These are phyloP conservation scores for Monochamus alternatus DNA, from an alignment of 2,888 invertebrate genomes.

Conservation along the genomic window DNA sequence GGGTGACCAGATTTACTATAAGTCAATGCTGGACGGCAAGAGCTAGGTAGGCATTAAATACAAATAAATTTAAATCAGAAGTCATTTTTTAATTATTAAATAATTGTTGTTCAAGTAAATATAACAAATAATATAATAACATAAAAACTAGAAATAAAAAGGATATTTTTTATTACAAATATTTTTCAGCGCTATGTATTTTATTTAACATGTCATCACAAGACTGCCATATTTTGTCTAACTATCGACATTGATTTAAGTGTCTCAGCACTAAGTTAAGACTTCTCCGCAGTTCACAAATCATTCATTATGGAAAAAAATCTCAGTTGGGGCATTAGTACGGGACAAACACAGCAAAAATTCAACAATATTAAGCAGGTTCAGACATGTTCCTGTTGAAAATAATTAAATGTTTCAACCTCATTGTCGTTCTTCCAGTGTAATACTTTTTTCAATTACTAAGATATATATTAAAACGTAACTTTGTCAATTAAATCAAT, in stretches of 20 bases:
- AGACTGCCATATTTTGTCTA: too few species aligned
- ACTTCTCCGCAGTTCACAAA: too few species aligned
- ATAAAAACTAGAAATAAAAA: neutral
- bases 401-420: neutral
- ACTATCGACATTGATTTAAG: neutral
- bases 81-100: neutral
- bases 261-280: neutral
- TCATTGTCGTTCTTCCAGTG: neutral
- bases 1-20: slow-evolving; percentile 9
- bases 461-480: neutral
- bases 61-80: neutral
- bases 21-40: neutral
- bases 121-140: neutral
- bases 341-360: neutral
- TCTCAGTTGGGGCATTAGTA: neutral
- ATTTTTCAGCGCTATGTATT: neutral
- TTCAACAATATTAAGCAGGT: neutral
- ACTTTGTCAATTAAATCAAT: too few species aligned
- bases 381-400: neutral
- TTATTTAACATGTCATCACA: neutral
- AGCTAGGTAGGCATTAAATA: neutral
- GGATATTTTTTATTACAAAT: neutral
- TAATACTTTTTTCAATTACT: neutral
- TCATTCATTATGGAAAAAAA: neutral
- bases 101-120: neutral